Evolutionary conservation across 2,888 invertebrate species (phyloP), one percentile per base, ranked within the genome.

Genomic region (Theretra japonica): DNA sequence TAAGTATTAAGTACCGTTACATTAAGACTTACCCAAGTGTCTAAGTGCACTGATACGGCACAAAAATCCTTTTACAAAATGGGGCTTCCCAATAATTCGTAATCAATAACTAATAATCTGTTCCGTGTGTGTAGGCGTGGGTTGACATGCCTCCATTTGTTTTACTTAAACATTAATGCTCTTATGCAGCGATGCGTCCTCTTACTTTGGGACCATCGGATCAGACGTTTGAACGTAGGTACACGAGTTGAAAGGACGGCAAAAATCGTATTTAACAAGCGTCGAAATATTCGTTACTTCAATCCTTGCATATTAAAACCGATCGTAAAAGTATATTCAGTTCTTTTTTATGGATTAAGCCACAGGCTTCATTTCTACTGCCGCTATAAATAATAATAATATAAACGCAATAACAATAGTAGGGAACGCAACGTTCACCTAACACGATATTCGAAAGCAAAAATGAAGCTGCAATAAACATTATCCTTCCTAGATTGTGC

Each of bases 91-190:
- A 83, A 84, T 83, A 83, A 85, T 82, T 82, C 81, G 79, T 82
- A 82, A 90, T 87, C 88, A 88, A 88, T 90, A 86, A 87, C 82
- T 83, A 83, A 84, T 85, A 86, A 87, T 85, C 85, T 82, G 82
- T 85, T 84, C 83, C 84, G 83, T 77, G 77, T 83, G 89, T 86
- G 88, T 84, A 80, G 90, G 89, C 83, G 88, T 81, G 73, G 76
- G 77, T 80, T 83, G 83, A 83, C 87, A 83, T 76, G 79, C 77
- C 80, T 83, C 83, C 89, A 90, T 91, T 91, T 91, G 90, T 91
- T 90, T 90, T 87, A 90, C 90, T 90, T 91, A 89, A 83, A 84
- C 83, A 83, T 83, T 86, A 88, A 90, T 88, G 83, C 88, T 84
- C 87, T 89, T 88, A 88, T 82, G 81, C 80, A 75, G 78, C 82